phyloP scores from a whole-genome alignment of 1,140 invertebrate genomes.

The Eumaeus atala region DNA sequence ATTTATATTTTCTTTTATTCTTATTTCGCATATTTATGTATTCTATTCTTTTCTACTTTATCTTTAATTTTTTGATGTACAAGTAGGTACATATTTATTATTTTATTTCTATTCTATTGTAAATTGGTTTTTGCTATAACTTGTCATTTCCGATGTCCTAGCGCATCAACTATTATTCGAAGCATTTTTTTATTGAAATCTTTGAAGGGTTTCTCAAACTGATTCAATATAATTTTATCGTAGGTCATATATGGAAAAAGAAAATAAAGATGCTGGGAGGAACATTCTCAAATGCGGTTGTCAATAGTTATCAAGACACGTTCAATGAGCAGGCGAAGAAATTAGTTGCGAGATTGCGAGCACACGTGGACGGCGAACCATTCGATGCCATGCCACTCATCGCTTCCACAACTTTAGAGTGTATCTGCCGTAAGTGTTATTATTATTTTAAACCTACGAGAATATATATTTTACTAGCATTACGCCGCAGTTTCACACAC shows the following conservation, averaged over 20 bases:
- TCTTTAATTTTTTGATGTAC: too few species aligned
- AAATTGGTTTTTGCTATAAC: too few species aligned
- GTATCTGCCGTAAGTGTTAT: slow-evolving; percentile 42
- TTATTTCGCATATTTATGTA: too few species aligned
- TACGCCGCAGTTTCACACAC: too few species aligned
- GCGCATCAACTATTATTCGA: too few species aligned
- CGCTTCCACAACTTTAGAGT: slow-evolving; percentile 32
- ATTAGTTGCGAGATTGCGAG: slow-evolving; percentile 14
- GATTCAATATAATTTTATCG: background rate
- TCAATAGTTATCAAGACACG: slow-evolving; percentile 15
- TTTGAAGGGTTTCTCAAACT: too few species aligned
- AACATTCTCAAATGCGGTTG: slow-evolving; percentile 4
- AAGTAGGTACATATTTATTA: too few species aligned
- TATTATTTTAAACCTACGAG: background rate
- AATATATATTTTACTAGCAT: background rate
- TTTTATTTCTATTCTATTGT: too few species aligned
- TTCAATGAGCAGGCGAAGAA: slow-evolving; percentile 19
- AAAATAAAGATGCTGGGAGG: slow-evolving; percentile 17
- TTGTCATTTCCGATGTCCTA: too few species aligned
- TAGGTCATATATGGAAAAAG: slow-evolving; percentile 18
- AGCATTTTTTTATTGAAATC: too few species aligned
- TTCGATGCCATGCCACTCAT: slow-evolving; percentile 36
- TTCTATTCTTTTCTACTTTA: too few species aligned
- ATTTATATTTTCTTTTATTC: too few species aligned
- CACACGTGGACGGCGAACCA: slow-evolving; percentile 15